Conservation (phyloP, 2,888 invertebrate genomes). For the Linnaemya vulpina region DNA sequence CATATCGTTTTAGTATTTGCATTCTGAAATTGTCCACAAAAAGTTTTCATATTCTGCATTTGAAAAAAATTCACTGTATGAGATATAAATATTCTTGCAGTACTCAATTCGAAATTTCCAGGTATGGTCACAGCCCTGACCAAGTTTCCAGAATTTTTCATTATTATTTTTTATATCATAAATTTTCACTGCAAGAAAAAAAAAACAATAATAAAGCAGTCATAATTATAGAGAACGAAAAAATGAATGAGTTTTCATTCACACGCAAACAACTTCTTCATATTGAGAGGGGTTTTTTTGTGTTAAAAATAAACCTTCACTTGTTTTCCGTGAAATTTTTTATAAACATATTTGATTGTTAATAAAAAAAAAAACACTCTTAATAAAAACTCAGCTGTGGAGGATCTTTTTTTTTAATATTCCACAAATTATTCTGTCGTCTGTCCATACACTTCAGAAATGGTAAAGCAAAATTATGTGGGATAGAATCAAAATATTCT, state of each 20-base stretch:
- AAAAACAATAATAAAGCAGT: conserved; percentile 47
- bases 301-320: conserved; percentile 14
- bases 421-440: not conserved
- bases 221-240: conserved; percentile 22
- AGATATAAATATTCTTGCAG: too few species aligned
- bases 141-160: not conserved
- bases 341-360: not conserved
- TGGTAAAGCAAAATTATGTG: not conserved
- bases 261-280: not conserved
- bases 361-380: not conserved
- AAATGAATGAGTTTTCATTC: not conserved
- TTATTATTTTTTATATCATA: not conserved
- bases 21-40: too few species aligned
- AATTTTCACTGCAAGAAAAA: not conserved
- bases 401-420: not conserved
- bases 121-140: not conserved
- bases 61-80: too few species aligned
- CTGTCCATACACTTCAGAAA: not conserved
- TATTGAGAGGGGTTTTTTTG: not conserved
- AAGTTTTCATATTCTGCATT: too few species aligned
- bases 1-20: not conserved
- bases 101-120: not conserved
- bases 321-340: conserved; percentile 8
- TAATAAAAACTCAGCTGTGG: not conserved
- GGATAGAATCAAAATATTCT: too few species aligned